phyloP scores from a whole-genome alignment of 2,888 invertebrate genomes.

The Erebia aethiops region DNA sequence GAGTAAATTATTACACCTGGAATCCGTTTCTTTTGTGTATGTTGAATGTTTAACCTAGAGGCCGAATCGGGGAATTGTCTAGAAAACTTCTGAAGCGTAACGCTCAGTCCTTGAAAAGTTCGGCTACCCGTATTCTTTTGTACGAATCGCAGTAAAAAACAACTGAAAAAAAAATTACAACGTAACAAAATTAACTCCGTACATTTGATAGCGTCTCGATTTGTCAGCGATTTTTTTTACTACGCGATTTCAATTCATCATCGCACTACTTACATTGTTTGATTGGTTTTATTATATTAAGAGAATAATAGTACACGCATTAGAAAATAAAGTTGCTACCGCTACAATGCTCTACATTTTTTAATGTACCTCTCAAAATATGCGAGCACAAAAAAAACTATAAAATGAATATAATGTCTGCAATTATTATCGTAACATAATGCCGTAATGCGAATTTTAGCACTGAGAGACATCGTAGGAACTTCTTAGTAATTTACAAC shows the following conservation, averaged over 20 bases:
- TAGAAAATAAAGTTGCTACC: conserved; percentile 12
- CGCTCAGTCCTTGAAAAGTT: conserved; percentile 73
- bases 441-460: conserved; percentile 58
- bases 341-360: conserved; percentile 33
- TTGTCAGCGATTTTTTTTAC: conserved; percentile 73
- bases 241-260: conserved; percentile 67
- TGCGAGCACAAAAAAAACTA: conserved; percentile 53
- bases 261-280: conserved; percentile 53
- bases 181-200: conserved; percentile 54
- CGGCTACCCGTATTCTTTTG: conserved; percentile 70
- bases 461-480: conserved; percentile 59
- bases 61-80: conserved; percentile 39
- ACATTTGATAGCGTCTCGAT: conserved; percentile 65
- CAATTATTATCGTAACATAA: conserved; percentile 21
- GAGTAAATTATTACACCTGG: conserved; percentile 7
- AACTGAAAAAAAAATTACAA: conserved; percentile 55
- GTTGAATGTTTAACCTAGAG: conserved; percentile 44
- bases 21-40: background rate
- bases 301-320: conserved; percentile 5
- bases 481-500: conserved; percentile 69
- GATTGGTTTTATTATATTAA: conserved; percentile 50
- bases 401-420: conserved; percentile 36
- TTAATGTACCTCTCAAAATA: conserved; percentile 45
- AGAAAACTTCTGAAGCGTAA: conserved; percentile 68
- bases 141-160: conserved; percentile 54